Evolutionary conservation across 1,140 invertebrate species (phyloP).

Genomic region (Nasonia vitripennis): DNA sequence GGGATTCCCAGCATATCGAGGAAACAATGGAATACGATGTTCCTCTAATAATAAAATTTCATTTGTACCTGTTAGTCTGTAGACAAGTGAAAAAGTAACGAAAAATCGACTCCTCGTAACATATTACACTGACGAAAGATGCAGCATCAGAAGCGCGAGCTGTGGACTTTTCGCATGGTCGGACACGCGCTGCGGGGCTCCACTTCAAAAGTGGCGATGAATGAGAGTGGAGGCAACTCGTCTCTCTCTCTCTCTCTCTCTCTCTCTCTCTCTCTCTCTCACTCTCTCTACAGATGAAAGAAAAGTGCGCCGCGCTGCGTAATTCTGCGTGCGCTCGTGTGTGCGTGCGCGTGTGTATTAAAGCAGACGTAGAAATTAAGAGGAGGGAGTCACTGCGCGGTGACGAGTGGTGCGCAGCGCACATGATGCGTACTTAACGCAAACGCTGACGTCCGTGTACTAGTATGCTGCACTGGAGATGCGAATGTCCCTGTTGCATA

Average conservation of each 20-base stretch:
- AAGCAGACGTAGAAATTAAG: constrained; percentile 31
- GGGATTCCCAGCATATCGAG: too few species aligned
- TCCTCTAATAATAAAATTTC: too few species aligned
- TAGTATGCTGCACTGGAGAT: background rate
- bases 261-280: too few species aligned
- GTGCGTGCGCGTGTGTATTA: background rate
- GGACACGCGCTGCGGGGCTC: background rate
- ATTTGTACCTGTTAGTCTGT: too few species aligned
- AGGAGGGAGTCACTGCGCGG: constrained; percentile 4
- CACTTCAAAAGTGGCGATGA: background rate
- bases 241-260: too few species aligned
- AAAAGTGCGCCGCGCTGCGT: constrained; percentile 1
- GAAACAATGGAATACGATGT: too few species aligned
- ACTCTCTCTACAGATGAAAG: background rate
- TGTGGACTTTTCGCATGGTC: background rate
- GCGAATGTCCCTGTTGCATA: background rate
- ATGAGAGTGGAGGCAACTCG: background rate
- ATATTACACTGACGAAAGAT: too few species aligned
- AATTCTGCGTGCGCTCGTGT: background rate
- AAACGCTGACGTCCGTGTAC: background rate
- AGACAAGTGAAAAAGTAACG: background rate
- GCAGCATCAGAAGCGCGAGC: background rate
- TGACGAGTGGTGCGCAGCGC: background rate
- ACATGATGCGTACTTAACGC: background rate
- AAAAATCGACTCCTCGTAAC: too few species aligned